Base-by-base conservation (phyloP, 1,140 invertebrate genomes). In the Batillaria attramentaria region DNA sequence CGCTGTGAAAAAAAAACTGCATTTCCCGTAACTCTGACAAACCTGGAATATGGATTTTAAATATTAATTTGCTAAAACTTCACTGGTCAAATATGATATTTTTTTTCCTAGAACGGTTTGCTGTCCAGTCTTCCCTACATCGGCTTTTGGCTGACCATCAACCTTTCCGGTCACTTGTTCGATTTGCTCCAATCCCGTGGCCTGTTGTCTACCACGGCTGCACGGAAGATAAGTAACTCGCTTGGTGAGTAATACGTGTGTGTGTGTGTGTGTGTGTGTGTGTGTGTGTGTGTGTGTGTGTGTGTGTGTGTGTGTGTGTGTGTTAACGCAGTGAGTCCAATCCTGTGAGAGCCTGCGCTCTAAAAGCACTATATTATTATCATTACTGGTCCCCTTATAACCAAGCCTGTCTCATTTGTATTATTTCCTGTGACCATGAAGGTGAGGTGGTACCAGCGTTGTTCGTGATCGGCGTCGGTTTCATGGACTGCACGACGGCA, bases 71-170 rank as follows among this genome's bases (percentile, higher is more conserved):
- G 35, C 1, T 16, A 33, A 68, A 33, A 68, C 18, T 24, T n/a
- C 16, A 62, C 13, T 50, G 37, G 33, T 37, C 31, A 28, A 57
- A 0, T 31, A 31, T 24, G 24, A 31, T 0, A 2, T 31, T 41
- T 46, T 20, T n/a, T 28, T 46, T 35, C 72, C 42, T 89, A 96
- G 96, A 97, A 97, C 90, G 96, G 96, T 28, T 90, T 97, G 1
- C 91, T 97, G 62, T 97, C 96, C 2, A 95, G 96, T 33, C 91
- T 98, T 72, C 97, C 97, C 2, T 98, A 97, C 90, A 86, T 97
- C 43, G 94, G 94, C 1, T 96, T 97, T 95, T 94, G 95, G 0
- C 90, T 96, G 35, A 92, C 95, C n/a, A 90, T 97, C 13, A 95
- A 95, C 88, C 85, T 94, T 65, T 93, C 95, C 8, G 96, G 96